phyloP scores from a whole-genome alignment of 35 echinoderm and acorn worm genomes.

The Strongylocentrotus purpuratus region DNA sequence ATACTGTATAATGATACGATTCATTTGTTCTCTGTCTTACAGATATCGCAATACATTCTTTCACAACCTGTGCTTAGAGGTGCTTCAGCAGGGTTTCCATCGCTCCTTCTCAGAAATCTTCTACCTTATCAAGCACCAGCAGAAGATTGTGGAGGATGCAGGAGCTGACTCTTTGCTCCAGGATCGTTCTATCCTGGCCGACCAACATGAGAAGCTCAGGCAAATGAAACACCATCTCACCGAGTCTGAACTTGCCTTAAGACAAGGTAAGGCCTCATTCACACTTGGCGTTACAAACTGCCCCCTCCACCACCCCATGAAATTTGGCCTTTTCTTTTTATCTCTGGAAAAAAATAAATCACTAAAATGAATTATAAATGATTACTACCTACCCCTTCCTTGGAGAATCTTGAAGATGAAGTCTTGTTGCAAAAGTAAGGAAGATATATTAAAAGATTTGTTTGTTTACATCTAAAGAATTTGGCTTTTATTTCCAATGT shows the following conservation, averaged over 20 bases:
- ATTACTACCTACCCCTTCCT: too few relatives aligned
- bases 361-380: too few relatives aligned
- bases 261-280: slow-evolving; percentile 68
- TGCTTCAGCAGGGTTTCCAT: slow-evolving; percentile 93
- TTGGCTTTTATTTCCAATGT: too few relatives aligned
- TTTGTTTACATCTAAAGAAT: too few relatives aligned
- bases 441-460: too few relatives aligned
- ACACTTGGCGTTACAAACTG: too few relatives aligned
- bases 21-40: neutral
- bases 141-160: slow-evolving; percentile 69
- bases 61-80: slow-evolving; percentile 92
- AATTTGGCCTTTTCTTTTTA: too few relatives aligned
- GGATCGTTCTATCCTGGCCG: slow-evolving; percentile 74
- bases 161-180: slow-evolving; percentile 80
- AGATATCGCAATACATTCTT: slow-evolving; percentile 95
- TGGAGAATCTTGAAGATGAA: too few relatives aligned
- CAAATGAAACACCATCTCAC: slow-evolving; percentile 87
- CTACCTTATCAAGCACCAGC: slow-evolving; percentile 84
- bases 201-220: slow-evolving; percentile 85
- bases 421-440: too few relatives aligned
- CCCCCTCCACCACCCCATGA: too few relatives aligned
- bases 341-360: too few relatives aligned
- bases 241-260: slow-evolving; percentile 83
- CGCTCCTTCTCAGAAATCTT: slow-evolving; percentile 95
- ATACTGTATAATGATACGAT: too few relatives aligned